A percentile compares a stretch with the other conserved stretches of the same genome.
Conservation (phyloP, 2,113 vertebrate genomes). For the Aspidoscelis tigris region DNA sequence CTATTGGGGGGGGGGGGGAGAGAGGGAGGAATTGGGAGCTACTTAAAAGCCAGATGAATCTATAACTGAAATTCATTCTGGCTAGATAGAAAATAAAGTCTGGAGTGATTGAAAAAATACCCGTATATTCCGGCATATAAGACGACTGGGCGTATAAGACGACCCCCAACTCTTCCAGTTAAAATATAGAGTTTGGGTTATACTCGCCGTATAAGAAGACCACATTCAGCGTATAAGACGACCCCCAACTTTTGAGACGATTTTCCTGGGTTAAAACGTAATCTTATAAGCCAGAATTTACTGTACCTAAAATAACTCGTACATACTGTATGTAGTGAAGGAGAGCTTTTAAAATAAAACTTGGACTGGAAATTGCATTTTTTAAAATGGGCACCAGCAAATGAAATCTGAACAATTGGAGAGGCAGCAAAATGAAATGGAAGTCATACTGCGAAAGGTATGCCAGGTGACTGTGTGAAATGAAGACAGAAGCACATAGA, state of each 20-base stretch:
- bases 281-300: no score
- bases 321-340: background rate
- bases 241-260: no score
- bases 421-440: constrained; percentile 37
- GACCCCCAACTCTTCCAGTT: no score
- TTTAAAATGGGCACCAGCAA: constrained; percentile 52
- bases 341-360: constrained; percentile 58
- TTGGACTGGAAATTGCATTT: constrained; percentile 47
- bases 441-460: constrained; percentile 46
- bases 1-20: constrained; percentile 28
- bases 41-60: constrained; percentile 69
- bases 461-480: constrained; percentile 44
- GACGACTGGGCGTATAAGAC: no score
- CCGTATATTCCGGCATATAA: background rate
- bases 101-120: constrained; percentile 50
- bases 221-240: no score
- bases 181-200: no score
- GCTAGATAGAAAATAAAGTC: constrained; percentile 66
- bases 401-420: constrained; percentile 60
- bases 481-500: constrained; percentile 43
- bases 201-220: no score
- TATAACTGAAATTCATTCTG: constrained; percentile 67
- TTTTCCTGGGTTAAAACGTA: no score
- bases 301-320: constrained; percentile 30
- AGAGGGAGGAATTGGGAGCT: constrained; percentile 60